A percentile compares a stretch with the other conserved stretches of the same genome.
Conservation (phyloP, 2,888 invertebrate genomes). For the Oxycera nigricornis region DNA sequence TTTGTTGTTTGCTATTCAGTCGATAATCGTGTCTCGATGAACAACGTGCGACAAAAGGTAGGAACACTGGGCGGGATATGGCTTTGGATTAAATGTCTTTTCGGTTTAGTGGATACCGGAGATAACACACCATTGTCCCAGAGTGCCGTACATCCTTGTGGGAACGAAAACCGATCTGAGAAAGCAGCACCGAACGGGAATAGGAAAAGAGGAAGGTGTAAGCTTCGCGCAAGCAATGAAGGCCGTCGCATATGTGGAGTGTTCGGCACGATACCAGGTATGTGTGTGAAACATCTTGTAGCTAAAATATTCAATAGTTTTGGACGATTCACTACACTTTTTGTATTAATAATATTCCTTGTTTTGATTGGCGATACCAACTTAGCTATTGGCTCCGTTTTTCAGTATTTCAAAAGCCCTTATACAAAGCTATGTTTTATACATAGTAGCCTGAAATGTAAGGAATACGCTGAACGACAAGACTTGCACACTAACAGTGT, state of each 20-base stretch:
- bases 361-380: too few relatives aligned
- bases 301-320: too few relatives aligned
- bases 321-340: too few relatives aligned
- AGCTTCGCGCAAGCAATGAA: conserved; percentile 7
- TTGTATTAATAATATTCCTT: too few relatives aligned
- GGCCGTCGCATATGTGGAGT: conserved; percentile 9
- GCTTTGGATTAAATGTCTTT: not conserved
- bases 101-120: conserved; percentile 19
- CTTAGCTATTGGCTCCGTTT: too few relatives aligned
- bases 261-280: not conserved
- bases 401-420: too few relatives aligned
- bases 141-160: not conserved
- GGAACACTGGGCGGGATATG: not conserved
- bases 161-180: conserved; percentile 17
- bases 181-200: not conserved
- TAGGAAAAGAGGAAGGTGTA: not conserved
- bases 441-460: too few relatives aligned
- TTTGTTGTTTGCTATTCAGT: conserved; percentile 27
- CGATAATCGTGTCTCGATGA: conserved; percentile 3
- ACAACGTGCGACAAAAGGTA: conserved; percentile 5
- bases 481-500: too few relatives aligned
- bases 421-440: too few relatives aligned
- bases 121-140: not conserved
- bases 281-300: not conserved
- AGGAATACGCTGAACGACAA: too few relatives aligned